These are phyloP conservation scores for Typhlichthys eigenmanni DNA, from an alignment of 2,797 vertebrate species.

Conservation along the genomic window DNA sequence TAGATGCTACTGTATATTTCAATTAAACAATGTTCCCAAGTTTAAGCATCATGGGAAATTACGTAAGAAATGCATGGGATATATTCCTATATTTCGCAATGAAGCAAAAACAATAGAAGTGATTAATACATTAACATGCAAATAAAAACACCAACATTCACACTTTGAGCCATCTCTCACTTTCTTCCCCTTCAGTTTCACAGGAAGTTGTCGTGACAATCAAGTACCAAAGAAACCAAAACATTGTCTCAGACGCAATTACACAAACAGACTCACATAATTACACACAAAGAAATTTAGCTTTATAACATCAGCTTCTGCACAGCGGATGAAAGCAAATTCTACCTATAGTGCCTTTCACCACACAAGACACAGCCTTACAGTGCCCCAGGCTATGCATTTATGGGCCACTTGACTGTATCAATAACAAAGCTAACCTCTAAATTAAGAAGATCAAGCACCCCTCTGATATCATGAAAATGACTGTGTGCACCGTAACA, in stretches of 20 bases:
- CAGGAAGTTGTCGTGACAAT: slow-evolving; percentile 41
- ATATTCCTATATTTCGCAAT: background rate
- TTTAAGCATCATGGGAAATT: background rate
- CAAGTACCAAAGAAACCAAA: slow-evolving; percentile 2
- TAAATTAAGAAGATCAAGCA: slow-evolving; percentile 62
- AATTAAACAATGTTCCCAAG: no score
- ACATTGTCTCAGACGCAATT: slow-evolving; percentile 17
- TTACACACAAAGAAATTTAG: slow-evolving; percentile 1
- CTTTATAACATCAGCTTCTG: slow-evolving; percentile 34
- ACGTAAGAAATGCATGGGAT: no score
- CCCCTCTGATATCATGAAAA: slow-evolving; percentile 62
- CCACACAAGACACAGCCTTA: slow-evolving; percentile 13
- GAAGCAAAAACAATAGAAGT: background rate
- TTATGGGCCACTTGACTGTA: slow-evolving; percentile 48
- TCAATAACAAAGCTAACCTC: slow-evolving; percentile 67
- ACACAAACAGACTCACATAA: slow-evolving; percentile 1
- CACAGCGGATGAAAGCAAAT: slow-evolving; percentile 37
- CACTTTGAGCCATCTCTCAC: background rate
- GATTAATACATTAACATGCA: slow-evolving; percentile 10
- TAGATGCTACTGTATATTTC: no score
- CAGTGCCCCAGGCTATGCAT: slow-evolving; percentile 44
- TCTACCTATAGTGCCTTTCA: slow-evolving; percentile 46
- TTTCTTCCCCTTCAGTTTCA: slow-evolving; percentile 44
- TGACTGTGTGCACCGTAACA: slow-evolving; percentile 55
- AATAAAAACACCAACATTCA: slow-evolving; percentile 13